Conservation (phyloP, 2,797 vertebrate species). For the Chelon auratus region DNA sequence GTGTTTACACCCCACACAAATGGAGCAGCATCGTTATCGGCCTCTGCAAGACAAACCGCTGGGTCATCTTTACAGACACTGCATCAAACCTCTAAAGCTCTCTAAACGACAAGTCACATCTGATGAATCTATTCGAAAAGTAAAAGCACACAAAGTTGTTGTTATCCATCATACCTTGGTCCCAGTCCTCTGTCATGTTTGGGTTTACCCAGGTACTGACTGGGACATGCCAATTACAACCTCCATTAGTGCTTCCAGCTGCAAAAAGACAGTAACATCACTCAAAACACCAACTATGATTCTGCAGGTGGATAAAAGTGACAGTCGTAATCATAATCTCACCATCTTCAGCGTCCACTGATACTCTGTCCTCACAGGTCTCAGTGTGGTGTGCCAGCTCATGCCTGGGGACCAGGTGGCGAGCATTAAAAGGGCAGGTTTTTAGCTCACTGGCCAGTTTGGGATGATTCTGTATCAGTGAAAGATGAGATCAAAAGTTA, state of each 20-base stretch:
- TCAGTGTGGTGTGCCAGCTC: constrained; percentile 86
- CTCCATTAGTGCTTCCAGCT: constrained; percentile 33
- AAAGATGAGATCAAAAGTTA: constrained; percentile 1
- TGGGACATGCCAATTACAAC: constrained; percentile 68
- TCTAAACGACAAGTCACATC: too few species aligned
- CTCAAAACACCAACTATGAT: background rate
- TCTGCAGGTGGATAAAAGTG: too few species aligned
- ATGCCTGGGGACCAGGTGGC: constrained; percentile 86
- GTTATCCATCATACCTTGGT: constrained; percentile 76
- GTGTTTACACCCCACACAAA: constrained; percentile 77
- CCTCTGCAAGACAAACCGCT: constrained; percentile 65
- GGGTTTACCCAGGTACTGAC: constrained; percentile 83
- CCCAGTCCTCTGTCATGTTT: constrained; percentile 87
- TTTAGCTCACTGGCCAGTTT: constrained; percentile 86
- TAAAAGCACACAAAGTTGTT: background rate
- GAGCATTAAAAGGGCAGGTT: constrained; percentile 91
- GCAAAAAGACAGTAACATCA: background rate
- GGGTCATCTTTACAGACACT: background rate
- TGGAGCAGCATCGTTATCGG: constrained; percentile 37
- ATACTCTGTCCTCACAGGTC: constrained; percentile 82
- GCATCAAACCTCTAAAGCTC: background rate
- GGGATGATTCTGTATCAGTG: constrained; percentile 85
- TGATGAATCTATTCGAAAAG: background rate
- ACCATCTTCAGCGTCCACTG: constrained; percentile 55
- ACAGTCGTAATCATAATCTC: background rate